A percentile compares a stretch with the other conserved stretches of the same genome.
These are phyloP conservation scores for Galaxias olidus DNA, from an alignment of 2,797 vertebrate species.

Conservation along the genomic window DNA sequence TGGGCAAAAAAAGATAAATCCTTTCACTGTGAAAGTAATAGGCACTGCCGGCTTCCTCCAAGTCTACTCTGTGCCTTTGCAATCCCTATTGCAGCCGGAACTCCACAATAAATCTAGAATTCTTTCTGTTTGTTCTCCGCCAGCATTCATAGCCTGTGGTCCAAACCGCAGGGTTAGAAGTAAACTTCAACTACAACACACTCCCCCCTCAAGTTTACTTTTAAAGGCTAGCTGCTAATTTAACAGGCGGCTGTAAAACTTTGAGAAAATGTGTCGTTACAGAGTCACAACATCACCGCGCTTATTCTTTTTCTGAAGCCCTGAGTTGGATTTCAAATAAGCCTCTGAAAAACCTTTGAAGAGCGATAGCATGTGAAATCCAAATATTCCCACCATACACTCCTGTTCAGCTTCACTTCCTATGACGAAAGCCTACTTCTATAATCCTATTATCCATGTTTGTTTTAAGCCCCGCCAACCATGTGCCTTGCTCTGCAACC, in stretches of 20 bases:
- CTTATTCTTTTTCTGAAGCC: conserved; percentile 31
- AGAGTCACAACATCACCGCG: no score
- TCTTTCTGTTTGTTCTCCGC: conserved; percentile 31
- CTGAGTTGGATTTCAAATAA: conserved; percentile 23
- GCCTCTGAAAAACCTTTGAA: neutral
- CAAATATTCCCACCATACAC: conserved; percentile 69
- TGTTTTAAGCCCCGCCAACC: conserved; percentile 61
- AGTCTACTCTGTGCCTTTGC: no score
- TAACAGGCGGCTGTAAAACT: conserved; percentile 62
- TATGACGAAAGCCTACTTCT: conserved; percentile 43
- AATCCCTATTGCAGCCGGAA: no score
- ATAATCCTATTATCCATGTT: conserved; percentile 65
- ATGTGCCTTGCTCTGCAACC: conserved; percentile 48
- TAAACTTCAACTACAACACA: conserved; percentile 67
- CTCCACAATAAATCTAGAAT: conserved; percentile 8
- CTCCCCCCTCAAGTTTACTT: conserved; percentile 55
- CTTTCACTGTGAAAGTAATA: no score
- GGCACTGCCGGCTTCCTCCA: no score
- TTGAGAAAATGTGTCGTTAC: conserved; percentile 33
- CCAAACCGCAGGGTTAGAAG: conserved; percentile 63
- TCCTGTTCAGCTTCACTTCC: conserved; percentile 36
- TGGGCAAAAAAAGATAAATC: no score
- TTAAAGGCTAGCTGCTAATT: conserved; percentile 66
- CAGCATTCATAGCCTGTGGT: conserved; percentile 63
- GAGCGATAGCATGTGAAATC: conserved; percentile 51